These are phyloP conservation scores for Anastrepha obliqua DNA, from an alignment of 1,140 invertebrate species.

Conservation along the genomic window DNA sequence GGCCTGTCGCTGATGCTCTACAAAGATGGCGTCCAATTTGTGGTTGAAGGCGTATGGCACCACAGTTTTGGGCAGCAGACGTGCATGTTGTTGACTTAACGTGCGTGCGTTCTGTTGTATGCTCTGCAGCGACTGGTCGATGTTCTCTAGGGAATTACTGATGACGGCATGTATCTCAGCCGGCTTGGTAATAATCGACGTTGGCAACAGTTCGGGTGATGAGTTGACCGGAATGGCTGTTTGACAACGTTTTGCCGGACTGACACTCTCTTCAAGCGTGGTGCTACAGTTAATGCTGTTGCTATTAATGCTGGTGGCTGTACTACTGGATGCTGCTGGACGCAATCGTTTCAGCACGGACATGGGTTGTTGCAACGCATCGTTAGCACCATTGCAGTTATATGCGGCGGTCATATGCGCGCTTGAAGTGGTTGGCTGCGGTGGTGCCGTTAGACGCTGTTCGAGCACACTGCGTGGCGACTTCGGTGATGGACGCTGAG, in stretches of 20 bases:
- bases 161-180: constrained; percentile 61
- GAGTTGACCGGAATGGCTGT: not conserved
- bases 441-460: not conserved
- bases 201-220: not conserved
- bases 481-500: not conserved
- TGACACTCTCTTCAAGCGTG: not conserved
- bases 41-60: constrained; percentile 57
- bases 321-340: not conserved
- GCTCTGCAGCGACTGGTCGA: constrained; percentile 61
- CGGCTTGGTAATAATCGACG: constrained; percentile 11
- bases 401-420: not conserved
- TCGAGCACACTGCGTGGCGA: not conserved
- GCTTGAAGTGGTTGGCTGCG: not conserved
- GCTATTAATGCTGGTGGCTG: not conserved
- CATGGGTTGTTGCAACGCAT: not conserved
- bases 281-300: not conserved
- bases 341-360: constrained; percentile 56
- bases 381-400: not conserved
- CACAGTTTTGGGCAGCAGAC: not conserved
- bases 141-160: constrained; percentile 62
- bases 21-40: constrained; percentile 62
- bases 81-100: constrained; percentile 58
- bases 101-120: constrained; percentile 60
- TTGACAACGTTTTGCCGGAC: constrained; percentile 45
- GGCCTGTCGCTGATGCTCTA: constrained; percentile 64